These are phyloP conservation scores for Enoplosus armatus DNA, from an alignment of 2,797 vertebrate species.

Conservation along the genomic window DNA sequence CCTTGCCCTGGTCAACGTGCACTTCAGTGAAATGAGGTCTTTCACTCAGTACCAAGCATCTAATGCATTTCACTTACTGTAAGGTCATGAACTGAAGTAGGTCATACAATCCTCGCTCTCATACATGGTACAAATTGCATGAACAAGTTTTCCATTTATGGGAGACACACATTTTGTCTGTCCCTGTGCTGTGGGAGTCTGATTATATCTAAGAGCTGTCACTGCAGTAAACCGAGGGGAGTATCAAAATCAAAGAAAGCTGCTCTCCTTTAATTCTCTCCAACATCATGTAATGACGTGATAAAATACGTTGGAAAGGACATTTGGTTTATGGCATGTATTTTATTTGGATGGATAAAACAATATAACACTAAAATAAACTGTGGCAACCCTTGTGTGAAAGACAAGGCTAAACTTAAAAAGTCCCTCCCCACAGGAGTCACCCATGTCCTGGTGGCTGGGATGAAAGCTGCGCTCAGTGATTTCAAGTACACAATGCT, in stretches of 20 bases:
- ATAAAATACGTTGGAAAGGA: background rate
- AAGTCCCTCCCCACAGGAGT: background rate
- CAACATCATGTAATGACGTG: background rate
- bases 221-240: background rate
- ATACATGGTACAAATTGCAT: conserved; percentile 11
- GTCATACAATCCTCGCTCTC: background rate
- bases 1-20: background rate
- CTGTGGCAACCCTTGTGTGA: background rate
- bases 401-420: background rate
- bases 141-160: background rate
- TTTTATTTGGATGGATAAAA: conserved; percentile 4
- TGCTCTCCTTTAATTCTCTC: background rate
- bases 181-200: background rate
- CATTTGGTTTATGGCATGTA: background rate
- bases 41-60: conserved; percentile 2
- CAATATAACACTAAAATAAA: too few species aligned
- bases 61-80: conserved; percentile 1
- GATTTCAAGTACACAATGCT: background rate
- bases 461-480: background rate
- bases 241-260: background rate
- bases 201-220: conserved; percentile 12
- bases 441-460: background rate
- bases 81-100: conserved; percentile 12
- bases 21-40: conserved; percentile 17
- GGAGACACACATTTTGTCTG: background rate